Conservation (phyloP, 1,140 invertebrate species). For the Mizuhopecten yessoensis region DNA sequence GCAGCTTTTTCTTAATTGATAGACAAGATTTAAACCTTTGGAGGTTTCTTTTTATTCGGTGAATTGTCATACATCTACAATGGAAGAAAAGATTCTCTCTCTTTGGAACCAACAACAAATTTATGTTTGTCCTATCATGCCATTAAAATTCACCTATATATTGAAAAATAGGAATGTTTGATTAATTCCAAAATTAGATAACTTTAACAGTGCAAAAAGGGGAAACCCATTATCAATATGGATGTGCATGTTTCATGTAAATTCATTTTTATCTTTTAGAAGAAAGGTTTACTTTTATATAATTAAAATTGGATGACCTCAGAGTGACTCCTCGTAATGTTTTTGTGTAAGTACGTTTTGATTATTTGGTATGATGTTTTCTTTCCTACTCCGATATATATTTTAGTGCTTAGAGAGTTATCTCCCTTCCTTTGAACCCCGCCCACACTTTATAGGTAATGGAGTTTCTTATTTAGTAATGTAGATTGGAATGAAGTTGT, state of each 20-base stretch:
- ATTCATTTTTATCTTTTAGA: conserved; percentile 12
- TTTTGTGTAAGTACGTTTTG: conserved; percentile 19
- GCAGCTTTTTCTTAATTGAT: too few species aligned
- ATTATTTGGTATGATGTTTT: conserved; percentile 9
- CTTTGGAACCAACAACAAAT: too few species aligned
- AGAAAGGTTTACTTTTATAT: conserved; percentile 40
- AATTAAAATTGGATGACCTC: not conserved
- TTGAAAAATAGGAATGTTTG: too few species aligned
- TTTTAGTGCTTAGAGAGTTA: not conserved
- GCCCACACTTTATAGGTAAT: not conserved
- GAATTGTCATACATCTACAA: too few species aligned
- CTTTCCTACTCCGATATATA: not conserved
- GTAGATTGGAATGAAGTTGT: too few species aligned
- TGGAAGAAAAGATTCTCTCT: too few species aligned
- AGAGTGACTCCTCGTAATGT: not conserved
- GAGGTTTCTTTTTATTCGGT: too few species aligned
- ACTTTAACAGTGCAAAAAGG: not conserved
- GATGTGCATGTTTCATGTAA: conserved; percentile 13
- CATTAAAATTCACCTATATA: too few species aligned
- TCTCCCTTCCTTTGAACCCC: conserved; percentile 17
- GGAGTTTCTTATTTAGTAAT: not conserved
- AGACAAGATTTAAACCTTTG: too few species aligned
- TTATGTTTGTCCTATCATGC: too few species aligned
- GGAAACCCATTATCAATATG: not conserved
- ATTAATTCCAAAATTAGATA: too few species aligned